Evolutionary conservation across 2,888 invertebrate species (phyloP).

Genomic region (Nysson spinosus): DNA sequence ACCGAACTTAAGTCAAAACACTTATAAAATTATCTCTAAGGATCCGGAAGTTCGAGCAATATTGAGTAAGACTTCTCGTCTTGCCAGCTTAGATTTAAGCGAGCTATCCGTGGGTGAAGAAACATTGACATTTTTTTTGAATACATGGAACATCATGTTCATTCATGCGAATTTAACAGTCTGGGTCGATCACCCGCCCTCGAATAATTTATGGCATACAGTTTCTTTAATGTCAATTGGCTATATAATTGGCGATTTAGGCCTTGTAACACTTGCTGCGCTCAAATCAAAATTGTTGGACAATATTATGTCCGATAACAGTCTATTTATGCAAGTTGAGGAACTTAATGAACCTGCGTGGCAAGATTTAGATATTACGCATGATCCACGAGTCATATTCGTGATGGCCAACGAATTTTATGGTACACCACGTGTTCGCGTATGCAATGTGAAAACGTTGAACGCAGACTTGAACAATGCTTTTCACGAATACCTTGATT

Average conservation of each 20-base stretch:
- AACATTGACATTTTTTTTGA: constrained; percentile 72
- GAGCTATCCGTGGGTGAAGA: constrained; percentile 71
- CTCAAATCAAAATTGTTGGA: constrained; percentile 69
- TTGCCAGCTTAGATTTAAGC: constrained; percentile 67
- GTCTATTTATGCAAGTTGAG: constrained; percentile 61
- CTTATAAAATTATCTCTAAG: constrained; percentile 47
- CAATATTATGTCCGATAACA: constrained; percentile 44
- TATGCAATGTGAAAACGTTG: constrained; percentile 64
- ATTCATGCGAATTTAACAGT: constrained; percentile 69
- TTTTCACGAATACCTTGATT: constrained; percentile 58
- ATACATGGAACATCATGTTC: constrained; percentile 75
- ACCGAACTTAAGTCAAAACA: constrained; percentile 35
- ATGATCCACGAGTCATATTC: constrained; percentile 71
- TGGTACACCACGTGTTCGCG: constrained; percentile 63
- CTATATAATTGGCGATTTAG: constrained; percentile 74
- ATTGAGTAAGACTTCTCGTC: constrained; percentile 62
- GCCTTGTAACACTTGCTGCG: constrained; percentile 71
- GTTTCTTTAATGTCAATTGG: constrained; percentile 68
- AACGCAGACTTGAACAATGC: constrained; percentile 61
- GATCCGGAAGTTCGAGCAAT: constrained; percentile 55
- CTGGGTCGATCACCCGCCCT: constrained; percentile 64
- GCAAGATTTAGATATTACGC: constrained; percentile 71
- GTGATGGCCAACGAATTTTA: constrained; percentile 70
- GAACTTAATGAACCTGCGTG: constrained; percentile 72
- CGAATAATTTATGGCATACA: constrained; percentile 59